Evolutionary conservation across 2,888 invertebrate species (phyloP).

Genomic region (Trimorus sp.): DNA sequence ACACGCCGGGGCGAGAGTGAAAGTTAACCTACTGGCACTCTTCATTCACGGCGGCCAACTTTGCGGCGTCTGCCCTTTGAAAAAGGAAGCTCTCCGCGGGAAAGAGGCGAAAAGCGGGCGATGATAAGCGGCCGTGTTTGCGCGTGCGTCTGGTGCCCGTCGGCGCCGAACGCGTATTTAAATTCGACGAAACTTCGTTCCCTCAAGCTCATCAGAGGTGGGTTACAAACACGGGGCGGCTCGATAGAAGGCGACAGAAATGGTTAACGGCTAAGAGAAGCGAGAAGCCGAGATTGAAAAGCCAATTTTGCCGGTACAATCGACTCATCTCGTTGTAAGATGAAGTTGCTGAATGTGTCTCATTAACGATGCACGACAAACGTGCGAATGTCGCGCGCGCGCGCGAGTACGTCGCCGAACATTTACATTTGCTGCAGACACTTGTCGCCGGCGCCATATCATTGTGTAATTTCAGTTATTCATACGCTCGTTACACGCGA

Average conservation of each 20-base stretch:
- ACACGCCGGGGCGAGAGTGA: constrained; percentile 52
- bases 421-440: constrained; percentile 51
- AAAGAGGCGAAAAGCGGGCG: constrained; percentile 59
- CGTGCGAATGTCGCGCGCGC: constrained; percentile 41
- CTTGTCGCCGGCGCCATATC: constrained; percentile 21
- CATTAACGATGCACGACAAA: constrained; percentile 75
- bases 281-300: constrained; percentile 74
- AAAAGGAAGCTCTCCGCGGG: constrained; percentile 56
- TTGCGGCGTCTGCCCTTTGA: constrained; percentile 53
- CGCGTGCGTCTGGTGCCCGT: constrained; percentile 70
- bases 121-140: constrained; percentile 41
- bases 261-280: constrained; percentile 66
- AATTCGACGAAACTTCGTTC: constrained; percentile 77
- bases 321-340: constrained; percentile 77
- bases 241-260: constrained; percentile 54
- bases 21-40: constrained; percentile 66
- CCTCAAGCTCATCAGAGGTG: constrained; percentile 72
- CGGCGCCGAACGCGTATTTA: constrained; percentile 75
- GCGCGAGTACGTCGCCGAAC: constrained; percentile 43
- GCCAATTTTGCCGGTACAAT: constrained; percentile 80
- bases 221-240: constrained; percentile 64
- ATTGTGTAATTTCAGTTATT: constrained; percentile 40
- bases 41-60: constrained; percentile 61
- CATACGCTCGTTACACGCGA: constrained; percentile 13
- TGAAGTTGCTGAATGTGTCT: constrained; percentile 80